Percentiles rank a stretch among this genome's conserved stretches.
Conservation (phyloP, 2,797 vertebrate species). For the Sebastes melanostomus region DNA sequence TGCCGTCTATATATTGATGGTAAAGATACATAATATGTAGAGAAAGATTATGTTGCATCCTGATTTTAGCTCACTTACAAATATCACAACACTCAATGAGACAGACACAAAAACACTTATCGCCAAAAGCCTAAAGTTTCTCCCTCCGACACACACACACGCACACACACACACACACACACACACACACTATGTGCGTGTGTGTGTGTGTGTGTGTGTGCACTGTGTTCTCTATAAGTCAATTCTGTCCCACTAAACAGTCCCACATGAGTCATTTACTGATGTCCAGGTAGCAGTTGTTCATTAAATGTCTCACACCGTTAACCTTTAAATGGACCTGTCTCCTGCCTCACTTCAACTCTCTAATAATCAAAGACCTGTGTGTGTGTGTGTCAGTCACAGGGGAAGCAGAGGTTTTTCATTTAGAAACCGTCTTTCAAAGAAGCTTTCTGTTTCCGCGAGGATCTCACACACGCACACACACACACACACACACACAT, state of each 20-base stretch:
- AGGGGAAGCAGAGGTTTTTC: constrained; percentile 6
- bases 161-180: background rate
- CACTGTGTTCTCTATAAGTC: background rate
- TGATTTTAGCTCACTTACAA: background rate
- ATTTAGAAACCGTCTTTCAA: constrained; percentile 15
- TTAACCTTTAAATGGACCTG: background rate
- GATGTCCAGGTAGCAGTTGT: background rate
- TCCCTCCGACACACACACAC: background rate
- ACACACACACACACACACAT: background rate
- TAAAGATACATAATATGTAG: background rate
- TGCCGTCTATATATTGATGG: background rate
- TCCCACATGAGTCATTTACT: background rate
- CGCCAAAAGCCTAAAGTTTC: background rate
- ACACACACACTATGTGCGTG: background rate
- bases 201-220: too few relatives aligned
- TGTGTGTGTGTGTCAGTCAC: constrained; percentile 10
- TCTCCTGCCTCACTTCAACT: background rate
- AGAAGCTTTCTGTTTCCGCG: constrained; percentile 22
- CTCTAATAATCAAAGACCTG: background rate
- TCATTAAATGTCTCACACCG: background rate
- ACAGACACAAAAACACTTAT: background rate
- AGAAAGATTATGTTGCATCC: background rate
- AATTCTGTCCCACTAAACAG: background rate
- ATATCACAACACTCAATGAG: background rate
- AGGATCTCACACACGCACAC: background rate